Percentiles rank a stretch among this genome's conserved stretches.
These are phyloP conservation scores for Gnathonemus longibarbis DNA, from an alignment of 2,113 vertebrate species.

Conservation along the genomic window DNA sequence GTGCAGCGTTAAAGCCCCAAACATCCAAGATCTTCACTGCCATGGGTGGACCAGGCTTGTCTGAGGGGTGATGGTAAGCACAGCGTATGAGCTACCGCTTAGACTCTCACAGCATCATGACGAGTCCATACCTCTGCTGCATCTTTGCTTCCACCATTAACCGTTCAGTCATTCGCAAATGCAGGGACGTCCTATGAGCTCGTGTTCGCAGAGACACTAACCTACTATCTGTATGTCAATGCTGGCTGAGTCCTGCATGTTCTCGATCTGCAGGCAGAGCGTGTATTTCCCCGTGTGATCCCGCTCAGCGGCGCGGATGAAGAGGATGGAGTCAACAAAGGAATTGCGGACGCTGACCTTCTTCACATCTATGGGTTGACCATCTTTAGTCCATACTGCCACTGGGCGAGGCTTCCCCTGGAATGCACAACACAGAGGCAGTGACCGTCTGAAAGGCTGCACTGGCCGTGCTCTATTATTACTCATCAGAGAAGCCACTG, in stretches of 20 bases:
- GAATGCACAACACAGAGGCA: neutral
- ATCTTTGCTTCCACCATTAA: neutral
- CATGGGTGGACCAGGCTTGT: slow-evolving; percentile 69
- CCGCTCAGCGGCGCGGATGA: slow-evolving; percentile 74
- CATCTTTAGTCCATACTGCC: slow-evolving; percentile 74
- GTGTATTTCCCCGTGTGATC: slow-evolving; percentile 74
- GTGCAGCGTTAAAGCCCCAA: slow-evolving; percentile 79
- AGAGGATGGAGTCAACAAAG: slow-evolving; percentile 72
- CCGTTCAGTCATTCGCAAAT: neutral
- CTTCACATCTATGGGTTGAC: slow-evolving; percentile 64
- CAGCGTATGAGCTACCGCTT: neutral
- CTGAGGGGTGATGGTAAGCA: slow-evolving; percentile 40
- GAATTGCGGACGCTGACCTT: slow-evolving; percentile 64
- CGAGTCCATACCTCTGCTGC: neutral
- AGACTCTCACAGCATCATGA: neutral
- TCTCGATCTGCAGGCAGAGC: slow-evolving; percentile 73
- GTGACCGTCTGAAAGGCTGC: neutral
- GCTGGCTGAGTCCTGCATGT: slow-evolving; percentile 72
- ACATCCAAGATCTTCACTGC: slow-evolving; percentile 69
- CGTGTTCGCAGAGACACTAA: slow-evolving; percentile 36
- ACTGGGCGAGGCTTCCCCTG: slow-evolving; percentile 80
- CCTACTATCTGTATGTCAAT: slow-evolving; percentile 71
- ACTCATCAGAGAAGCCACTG: slow-evolving; percentile 7
- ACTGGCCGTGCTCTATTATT: neutral
- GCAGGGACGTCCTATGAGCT: neutral